These are phyloP conservation scores for Microtus ochrogaster DNA, from an alignment of 2,113 vertebrate genomes.

Conservation along the genomic window DNA sequence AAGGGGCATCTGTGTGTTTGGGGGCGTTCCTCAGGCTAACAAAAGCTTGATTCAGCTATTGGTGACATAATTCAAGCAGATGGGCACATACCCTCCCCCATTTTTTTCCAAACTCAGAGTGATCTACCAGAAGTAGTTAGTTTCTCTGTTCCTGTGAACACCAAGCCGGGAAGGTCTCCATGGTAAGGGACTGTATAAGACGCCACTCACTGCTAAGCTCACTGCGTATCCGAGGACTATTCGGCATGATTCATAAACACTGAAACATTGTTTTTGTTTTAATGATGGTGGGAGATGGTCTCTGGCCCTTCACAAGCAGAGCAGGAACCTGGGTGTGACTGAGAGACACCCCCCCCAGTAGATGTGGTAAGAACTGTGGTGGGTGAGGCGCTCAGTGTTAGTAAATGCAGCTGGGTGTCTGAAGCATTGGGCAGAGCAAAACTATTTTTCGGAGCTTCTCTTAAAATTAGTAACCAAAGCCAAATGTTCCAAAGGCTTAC, in stretches of 20 bases:
- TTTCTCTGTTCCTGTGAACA: background rate
- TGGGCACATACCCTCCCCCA: background rate
- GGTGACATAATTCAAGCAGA: background rate
- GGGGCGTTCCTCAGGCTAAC: background rate
- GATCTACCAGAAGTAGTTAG: background rate
- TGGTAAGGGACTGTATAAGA: no score
- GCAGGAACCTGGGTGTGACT: background rate
- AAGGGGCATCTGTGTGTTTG: background rate
- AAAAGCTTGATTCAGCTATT: background rate
- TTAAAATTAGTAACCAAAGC: slow-evolving; percentile 75
- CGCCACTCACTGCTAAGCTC: background rate
- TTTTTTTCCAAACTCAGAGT: background rate
- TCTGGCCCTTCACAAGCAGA: background rate
- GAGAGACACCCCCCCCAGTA: background rate
- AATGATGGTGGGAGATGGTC: background rate
- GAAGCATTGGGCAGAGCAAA: slow-evolving; percentile 60
- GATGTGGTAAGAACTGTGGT: background rate
- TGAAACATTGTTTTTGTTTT: slow-evolving; percentile 13
- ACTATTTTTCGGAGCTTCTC: slow-evolving; percentile 66
- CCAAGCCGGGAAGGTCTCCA: background rate
- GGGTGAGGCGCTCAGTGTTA: background rate
- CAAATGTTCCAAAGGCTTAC: slow-evolving; percentile 76
- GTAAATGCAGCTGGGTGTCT: background rate
- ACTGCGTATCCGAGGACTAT: no score
- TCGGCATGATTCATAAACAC: background rate